Conservation (phyloP, 2,888 invertebrate genomes). For the Branchellion lobata region DNA sequence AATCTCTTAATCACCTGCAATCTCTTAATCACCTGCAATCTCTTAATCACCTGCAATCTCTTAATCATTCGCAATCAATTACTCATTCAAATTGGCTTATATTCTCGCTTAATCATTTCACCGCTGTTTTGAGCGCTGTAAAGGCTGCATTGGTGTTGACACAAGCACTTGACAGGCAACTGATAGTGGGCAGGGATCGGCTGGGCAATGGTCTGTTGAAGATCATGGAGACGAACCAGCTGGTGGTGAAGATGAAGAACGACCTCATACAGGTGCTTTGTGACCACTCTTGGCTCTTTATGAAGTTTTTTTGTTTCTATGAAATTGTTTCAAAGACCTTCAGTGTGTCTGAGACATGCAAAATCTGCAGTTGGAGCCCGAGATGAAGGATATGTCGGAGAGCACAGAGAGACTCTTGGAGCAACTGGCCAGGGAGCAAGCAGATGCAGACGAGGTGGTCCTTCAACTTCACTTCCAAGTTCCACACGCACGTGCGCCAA, state of each 20-base stretch:
- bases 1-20: too few relatives aligned
- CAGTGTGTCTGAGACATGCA: not conserved
- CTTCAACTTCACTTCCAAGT: too few relatives aligned
- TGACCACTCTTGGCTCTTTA: not conserved
- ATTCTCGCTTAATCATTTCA: too few relatives aligned
- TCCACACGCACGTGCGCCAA: too few relatives aligned
- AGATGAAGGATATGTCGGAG: constrained; percentile 75
- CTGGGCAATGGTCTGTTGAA: constrained; percentile 67
- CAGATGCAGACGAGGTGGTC: constrained; percentile 73
- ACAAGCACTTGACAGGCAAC: constrained; percentile 53
- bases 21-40: too few relatives aligned
- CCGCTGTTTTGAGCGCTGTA: too few relatives aligned
- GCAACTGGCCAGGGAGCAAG: constrained; percentile 76
- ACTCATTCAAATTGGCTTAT: too few relatives aligned
- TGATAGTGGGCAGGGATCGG: constrained; percentile 59
- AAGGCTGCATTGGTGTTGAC: too few relatives aligned
- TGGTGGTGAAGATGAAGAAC: constrained; percentile 80
- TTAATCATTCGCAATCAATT: too few relatives aligned
- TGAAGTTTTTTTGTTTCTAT: too few relatives aligned
- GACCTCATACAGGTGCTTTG: constrained; percentile 43
- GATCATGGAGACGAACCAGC: constrained; percentile 77
- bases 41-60: too few relatives aligned
- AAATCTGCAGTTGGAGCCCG: constrained; percentile 70
- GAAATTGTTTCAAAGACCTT: too few relatives aligned
- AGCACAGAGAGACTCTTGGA: constrained; percentile 76